Percentiles rank a stretch among this genome's conserved stretches.
Evolutionary conservation across 2,888 invertebrate species (phyloP).

Genomic region (Oxyscelio sp.): DNA sequence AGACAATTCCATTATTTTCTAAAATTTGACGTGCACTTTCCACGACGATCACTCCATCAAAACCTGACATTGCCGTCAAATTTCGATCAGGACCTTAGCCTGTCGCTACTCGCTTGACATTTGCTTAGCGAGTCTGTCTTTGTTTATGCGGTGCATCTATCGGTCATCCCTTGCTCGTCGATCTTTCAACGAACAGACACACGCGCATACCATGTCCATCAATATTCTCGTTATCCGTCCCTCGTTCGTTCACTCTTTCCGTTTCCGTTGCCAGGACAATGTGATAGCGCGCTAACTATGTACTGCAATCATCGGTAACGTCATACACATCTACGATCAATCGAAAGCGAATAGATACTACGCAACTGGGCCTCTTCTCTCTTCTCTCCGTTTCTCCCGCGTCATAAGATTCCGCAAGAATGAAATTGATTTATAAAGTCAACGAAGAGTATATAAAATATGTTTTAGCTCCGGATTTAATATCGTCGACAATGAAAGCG

Average conservation of each 20-base stretch:
- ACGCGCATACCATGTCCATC: slow-evolving; percentile 66
- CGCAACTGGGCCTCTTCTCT: slow-evolving; percentile 10
- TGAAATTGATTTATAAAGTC: slow-evolving; percentile 49
- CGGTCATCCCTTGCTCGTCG: slow-evolving; percentile 58
- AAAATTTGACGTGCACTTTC: too few species aligned
- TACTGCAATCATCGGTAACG: slow-evolving; percentile 70
- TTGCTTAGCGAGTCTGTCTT: slow-evolving; percentile 49
- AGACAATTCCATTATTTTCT: slow-evolving; percentile 4
- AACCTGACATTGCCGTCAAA: slow-evolving; percentile 26
- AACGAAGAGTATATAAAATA: slow-evolving; percentile 19
- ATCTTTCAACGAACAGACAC: slow-evolving; percentile 68
- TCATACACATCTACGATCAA: slow-evolving; percentile 70
- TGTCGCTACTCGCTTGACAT: slow-evolving; percentile 53
- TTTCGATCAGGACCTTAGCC: slow-evolving; percentile 37
- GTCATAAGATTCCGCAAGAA: slow-evolving; percentile 12
- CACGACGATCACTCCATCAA: slow-evolving; percentile 1
- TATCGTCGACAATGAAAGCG: slow-evolving; percentile 27
- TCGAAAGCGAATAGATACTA: slow-evolving; percentile 61
- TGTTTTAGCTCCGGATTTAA: slow-evolving; percentile 33
- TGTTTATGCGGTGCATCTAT: slow-evolving; percentile 33
- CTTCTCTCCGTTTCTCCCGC: background rate
- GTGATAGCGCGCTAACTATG: slow-evolving; percentile 71
- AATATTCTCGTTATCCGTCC: slow-evolving; percentile 70
- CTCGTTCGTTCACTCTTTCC: slow-evolving; percentile 74
- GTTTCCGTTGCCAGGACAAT: slow-evolving; percentile 73